These are phyloP conservation scores for Ia io DNA, from an alignment of 2,113 vertebrate species.

Conservation along the genomic window DNA sequence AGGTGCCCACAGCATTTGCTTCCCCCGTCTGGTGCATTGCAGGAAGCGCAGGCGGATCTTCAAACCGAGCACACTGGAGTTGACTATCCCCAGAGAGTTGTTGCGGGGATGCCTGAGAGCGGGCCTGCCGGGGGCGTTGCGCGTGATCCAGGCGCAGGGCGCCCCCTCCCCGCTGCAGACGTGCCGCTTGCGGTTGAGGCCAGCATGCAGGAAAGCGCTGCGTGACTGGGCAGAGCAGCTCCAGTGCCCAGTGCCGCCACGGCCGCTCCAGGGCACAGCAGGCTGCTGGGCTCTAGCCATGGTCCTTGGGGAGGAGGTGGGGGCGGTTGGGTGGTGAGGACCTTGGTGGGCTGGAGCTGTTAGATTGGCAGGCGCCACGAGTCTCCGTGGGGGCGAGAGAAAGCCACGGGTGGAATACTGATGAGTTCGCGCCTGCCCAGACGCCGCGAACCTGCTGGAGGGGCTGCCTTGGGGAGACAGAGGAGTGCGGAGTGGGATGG, in stretches of 20 bases:
- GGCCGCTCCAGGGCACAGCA: background rate
- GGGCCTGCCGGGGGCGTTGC: background rate
- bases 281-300: background rate
- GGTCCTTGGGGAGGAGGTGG: background rate
- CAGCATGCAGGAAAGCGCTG: background rate
- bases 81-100: conserved; percentile 16
- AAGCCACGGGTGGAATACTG: conserved; percentile 27
- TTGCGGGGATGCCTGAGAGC: background rate
- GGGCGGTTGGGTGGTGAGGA: background rate
- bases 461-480: background rate
- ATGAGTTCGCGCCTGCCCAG: background rate
- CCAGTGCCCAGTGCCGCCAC: background rate
- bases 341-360: background rate
- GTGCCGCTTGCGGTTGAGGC: background rate
- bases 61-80: background rate
- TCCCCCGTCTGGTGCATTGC: conserved; percentile 72
- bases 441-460: background rate
- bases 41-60: conserved; percentile 27
- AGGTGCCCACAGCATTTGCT: conserved; percentile 15
- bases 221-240: background rate
- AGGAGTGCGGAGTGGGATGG: rapidly evolving
- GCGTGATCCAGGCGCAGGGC: background rate
- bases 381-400: background rate
- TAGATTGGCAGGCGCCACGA: rapidly evolving
- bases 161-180: background rate